These are phyloP conservation scores for Fopius arisanus DNA, from an alignment of 1,140 invertebrate species.

Conservation along the genomic window DNA sequence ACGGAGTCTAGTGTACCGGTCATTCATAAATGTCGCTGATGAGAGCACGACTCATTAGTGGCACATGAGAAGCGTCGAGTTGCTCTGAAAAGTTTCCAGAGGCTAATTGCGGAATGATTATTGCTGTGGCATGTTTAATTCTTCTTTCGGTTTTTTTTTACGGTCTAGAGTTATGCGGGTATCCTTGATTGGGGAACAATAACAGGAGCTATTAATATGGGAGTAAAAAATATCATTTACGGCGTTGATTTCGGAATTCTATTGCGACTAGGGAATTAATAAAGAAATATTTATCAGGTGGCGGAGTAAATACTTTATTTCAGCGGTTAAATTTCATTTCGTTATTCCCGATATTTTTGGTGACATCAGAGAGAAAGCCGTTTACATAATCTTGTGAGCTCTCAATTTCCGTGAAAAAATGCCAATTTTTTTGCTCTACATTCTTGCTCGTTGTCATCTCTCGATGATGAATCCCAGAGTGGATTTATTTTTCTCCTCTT, in stretches of 20 bases:
- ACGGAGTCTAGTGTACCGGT: not conserved
- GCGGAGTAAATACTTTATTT: too few species aligned
- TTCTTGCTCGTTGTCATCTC: not conserved
- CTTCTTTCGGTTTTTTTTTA: not conserved
- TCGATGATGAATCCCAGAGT: not conserved
- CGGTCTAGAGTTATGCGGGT: not conserved
- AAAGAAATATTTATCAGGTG: too few species aligned
- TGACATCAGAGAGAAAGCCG: too few species aligned
- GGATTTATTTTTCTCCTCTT: not conserved
- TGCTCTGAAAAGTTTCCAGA: constrained; percentile 23
- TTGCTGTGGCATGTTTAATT: not conserved
- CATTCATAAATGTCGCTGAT: constrained; percentile 29
- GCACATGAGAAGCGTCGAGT: not conserved
- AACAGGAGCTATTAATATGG: not conserved
- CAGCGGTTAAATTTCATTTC: too few species aligned
- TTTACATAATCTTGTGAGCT: too few species aligned
- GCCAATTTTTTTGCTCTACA: too few species aligned
- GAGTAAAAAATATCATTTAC: not conserved
- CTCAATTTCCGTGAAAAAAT: too few species aligned
- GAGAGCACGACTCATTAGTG: constrained; percentile 23
- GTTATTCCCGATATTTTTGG: too few species aligned
- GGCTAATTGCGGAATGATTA: constrained; percentile 27
- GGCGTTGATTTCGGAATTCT: too few species aligned
- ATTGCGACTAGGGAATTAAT: too few species aligned
- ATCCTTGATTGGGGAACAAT: not conserved